phyloP scores from a whole-genome alignment of 2,888 invertebrate species.

The Nematopogon swammerdamellus region DNA sequence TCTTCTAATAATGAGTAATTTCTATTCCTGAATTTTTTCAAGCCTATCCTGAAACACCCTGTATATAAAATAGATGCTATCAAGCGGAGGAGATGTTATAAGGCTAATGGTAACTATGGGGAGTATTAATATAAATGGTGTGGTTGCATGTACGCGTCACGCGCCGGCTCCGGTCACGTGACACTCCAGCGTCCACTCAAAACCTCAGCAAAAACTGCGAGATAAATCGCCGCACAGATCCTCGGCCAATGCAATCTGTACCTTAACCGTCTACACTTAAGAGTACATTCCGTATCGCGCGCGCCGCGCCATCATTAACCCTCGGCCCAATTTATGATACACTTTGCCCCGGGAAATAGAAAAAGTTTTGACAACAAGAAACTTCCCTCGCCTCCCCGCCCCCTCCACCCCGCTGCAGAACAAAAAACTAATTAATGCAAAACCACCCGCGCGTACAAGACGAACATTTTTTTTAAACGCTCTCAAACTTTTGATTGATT shows the following conservation, averaged over 20 bases:
- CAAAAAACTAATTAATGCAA: neutral
- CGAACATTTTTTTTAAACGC: too few species aligned
- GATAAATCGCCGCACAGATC: neutral
- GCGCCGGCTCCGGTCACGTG: neutral
- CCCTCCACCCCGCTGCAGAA: neutral
- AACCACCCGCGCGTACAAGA: neutral
- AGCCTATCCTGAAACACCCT: too few species aligned
- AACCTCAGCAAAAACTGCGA: neutral
- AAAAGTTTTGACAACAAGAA: neutral
- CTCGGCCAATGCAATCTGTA: neutral
- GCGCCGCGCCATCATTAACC: neutral
- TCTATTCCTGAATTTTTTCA: too few species aligned
- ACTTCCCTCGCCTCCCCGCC: neutral
- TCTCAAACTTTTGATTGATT: too few species aligned
- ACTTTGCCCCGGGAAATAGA: neutral
- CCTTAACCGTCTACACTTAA: neutral
- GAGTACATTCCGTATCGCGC: neutral
- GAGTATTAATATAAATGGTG: neutral
- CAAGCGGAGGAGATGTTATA: too few species aligned
- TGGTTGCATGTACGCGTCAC: neutral
- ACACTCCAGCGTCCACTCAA: neutral
- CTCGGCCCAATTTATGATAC: neutral
- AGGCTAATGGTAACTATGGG: neutral
- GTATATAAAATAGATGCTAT: too few species aligned
- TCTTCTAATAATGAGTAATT: too few species aligned